A percentile compares a stretch with the other conserved stretches of the same genome.
These are phyloP conservation scores for Apis dorsata DNA, from an alignment of 1,140 invertebrate genomes.

Conservation along the genomic window DNA sequence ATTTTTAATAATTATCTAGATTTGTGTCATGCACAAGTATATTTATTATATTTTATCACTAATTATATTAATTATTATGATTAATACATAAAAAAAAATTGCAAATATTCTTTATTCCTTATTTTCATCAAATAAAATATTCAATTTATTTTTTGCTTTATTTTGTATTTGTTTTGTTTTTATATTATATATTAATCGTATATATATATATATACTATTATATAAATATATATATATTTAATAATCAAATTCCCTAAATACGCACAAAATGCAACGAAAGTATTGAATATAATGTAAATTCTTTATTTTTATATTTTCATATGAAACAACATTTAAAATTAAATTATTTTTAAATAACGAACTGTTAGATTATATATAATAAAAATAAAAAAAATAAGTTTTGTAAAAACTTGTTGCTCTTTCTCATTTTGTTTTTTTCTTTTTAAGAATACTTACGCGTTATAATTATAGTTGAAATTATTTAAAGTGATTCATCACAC, in stretches of 20 bases:
- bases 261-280: neutral
- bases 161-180: neutral
- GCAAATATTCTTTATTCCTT: neutral
- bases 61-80: constrained; percentile 8
- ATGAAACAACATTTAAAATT: neutral
- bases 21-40: neutral
- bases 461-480: neutral
- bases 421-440: neutral
- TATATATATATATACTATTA: too few species aligned
- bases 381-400: neutral
- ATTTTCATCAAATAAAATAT: neutral
- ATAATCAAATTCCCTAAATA: neutral
- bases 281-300: neutral
- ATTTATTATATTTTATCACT: constrained; percentile 17
- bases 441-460: neutral
- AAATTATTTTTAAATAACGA: neutral
- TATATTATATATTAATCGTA: neutral
- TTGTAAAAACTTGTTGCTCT: neutral
- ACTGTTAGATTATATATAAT: neutral
- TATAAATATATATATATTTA: neutral
- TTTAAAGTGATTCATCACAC: neutral
- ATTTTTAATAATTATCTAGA: constrained; percentile 4
- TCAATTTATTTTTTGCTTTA: neutral
- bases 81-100: neutral
- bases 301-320: constrained; percentile 4